Evolutionary conservation across 2,888 invertebrate species (phyloP), one percentile per base, ranked within the genome.

Genomic region (Conchocele bisecta): DNA sequence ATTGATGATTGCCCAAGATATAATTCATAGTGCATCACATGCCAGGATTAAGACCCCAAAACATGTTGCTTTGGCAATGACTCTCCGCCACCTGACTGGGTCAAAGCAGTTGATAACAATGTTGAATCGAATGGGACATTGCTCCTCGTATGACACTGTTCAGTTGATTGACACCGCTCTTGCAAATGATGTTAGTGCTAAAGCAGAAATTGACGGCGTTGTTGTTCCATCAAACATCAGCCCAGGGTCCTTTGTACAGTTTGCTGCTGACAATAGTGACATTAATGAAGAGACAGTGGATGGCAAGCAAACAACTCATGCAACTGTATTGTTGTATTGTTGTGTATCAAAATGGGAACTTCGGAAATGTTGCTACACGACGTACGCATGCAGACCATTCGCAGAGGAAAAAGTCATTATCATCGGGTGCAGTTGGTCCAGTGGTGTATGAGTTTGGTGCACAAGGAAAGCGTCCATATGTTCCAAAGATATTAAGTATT

Each of bases 41-140:
- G 48, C 29, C n/a, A 15, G 48, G 5, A 22, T 26, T 28, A 48
- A 26, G 48, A 48, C 48, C 31, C 48, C 48, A 4, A 48, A 48
- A 28, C 48, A 48, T 48, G 48, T 31, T n/a, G 31, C 29, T 13
- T 28, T 48, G 15, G 26, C 48, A 28, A 48, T 48, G 48, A 3
- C 48, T 9, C 29, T 48, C 4, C 7, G 48, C 28, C 48, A 48
- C 31, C 15, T 48, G 48, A 28, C 48, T n/a, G 48, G 48, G 11
- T 48, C 28, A 48, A 48, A 48, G 28, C 48, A 48, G 28, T 13
- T 48, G 48, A 48, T 48, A 6, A 48, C 3, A 15, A 48, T 48
- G 5, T 31, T 26, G n/a, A 28, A 28, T 22, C 15, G 48, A 48
- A 48, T 48, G 48, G 48, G 48, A 2, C 48, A 48, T 26, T 48